Evolutionary conservation across 2,797 vertebrate species (phyloP).

Genomic region (Sebastes goodei): DNA sequence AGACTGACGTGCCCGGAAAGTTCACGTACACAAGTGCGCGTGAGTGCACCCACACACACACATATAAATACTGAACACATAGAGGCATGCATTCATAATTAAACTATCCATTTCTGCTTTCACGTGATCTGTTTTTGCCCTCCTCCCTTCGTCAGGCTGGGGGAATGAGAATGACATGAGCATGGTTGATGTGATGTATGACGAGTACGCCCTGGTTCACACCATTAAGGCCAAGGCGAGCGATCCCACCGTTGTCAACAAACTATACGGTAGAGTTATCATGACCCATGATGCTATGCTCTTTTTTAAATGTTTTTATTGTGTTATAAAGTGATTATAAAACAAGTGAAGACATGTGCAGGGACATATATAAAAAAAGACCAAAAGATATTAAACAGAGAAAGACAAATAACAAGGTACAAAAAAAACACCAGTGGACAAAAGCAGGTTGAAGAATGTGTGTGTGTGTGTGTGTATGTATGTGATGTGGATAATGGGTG

Average conservation of each 20-base stretch:
- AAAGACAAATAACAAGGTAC: no score
- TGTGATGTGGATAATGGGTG: no score
- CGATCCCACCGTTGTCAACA: slow-evolving; percentile 76
- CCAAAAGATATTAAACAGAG: no score
- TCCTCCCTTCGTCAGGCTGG: slow-evolving; percentile 72
- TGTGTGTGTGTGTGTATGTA: no score
- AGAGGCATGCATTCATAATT: background rate
- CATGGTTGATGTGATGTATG: slow-evolving; percentile 85
- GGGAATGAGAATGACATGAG: slow-evolving; percentile 77
- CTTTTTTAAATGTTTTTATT: no score
- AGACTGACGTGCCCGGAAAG: slow-evolving; percentile 74
- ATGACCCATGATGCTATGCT: background rate
- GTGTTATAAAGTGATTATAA: no score
- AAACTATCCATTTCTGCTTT: background rate
- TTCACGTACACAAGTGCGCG: slow-evolving; percentile 84
- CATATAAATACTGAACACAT: background rate
- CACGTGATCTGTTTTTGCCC: background rate
- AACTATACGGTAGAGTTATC: slow-evolving; percentile 84
- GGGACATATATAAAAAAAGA: no score
- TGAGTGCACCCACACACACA: slow-evolving; percentile 62
- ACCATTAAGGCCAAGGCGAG: slow-evolving; percentile 75
- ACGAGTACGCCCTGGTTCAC: slow-evolving; percentile 81
- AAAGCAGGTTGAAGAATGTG: no score
- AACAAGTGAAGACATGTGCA: no score
- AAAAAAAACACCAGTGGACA: no score